Conservation (phyloP, 2,888 invertebrate species). For the Pecten maximus region DNA sequence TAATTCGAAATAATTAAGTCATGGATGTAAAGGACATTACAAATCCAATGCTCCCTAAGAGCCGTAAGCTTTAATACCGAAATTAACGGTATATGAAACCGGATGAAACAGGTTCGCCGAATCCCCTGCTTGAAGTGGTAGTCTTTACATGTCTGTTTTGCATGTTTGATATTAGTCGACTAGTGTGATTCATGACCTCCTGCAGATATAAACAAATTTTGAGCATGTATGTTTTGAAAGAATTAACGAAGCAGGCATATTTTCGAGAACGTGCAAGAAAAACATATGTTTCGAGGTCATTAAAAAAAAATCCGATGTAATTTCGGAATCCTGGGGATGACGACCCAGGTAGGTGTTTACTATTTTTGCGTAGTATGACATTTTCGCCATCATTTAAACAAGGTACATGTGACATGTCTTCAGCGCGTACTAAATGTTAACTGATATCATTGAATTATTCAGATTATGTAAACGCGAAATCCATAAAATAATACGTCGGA, state of each 20-base stretch:
- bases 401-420: no score
- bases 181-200: background rate
- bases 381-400: no score
- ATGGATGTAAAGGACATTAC: background rate
- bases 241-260: background rate
- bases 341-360: no score
- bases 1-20: conserved; percentile 15
- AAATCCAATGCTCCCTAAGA: background rate
- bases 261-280: background rate
- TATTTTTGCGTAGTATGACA: no score
- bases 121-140: conserved; percentile 7
- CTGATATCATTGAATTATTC: no score
- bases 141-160: background rate
- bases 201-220: background rate
- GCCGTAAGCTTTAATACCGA: background rate
- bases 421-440: no score
- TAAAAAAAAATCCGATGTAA: background rate
- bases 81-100: conserved; percentile 4
- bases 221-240: background rate
- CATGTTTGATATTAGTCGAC: background rate
- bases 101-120: conserved; percentile 10
- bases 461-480: no score
- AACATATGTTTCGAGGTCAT: background rate
- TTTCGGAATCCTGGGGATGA: background rate
- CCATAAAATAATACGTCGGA: no score